Percentiles rank a stretch among this genome's conserved stretches.
These are phyloP conservation scores for Linnaemya tessellans DNA, from an alignment of 2,888 invertebrate genomes.

Conservation along the genomic window DNA sequence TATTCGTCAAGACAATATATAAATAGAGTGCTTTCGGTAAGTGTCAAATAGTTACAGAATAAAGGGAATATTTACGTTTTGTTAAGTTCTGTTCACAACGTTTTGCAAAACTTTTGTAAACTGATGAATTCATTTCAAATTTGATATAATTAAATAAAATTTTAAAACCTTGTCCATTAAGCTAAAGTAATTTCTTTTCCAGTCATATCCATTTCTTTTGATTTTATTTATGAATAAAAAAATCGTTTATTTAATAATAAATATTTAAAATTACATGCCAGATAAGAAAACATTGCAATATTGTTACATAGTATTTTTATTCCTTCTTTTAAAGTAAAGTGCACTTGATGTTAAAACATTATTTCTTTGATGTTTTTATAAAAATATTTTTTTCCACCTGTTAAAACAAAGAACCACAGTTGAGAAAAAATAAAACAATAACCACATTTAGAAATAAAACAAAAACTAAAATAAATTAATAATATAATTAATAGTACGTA, in stretches of 20 bases:
- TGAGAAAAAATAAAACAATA: slow-evolving; percentile 45
- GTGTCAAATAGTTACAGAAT: too few relatives aligned
- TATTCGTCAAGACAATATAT: too few relatives aligned
- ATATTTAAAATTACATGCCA: slow-evolving; percentile 61
- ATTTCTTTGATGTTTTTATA: slow-evolving; percentile 43
- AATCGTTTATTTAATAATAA: slow-evolving; percentile 58
- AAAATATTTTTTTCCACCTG: slow-evolving; percentile 30
- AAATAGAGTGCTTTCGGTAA: too few relatives aligned
- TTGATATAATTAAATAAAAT: too few relatives aligned
- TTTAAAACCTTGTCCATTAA: too few relatives aligned
- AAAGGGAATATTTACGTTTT: too few relatives aligned
- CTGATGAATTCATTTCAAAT: too few relatives aligned
- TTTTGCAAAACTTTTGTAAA: too few relatives aligned
- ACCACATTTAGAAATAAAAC: slow-evolving; percentile 23
- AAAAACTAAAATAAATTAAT: slow-evolving; percentile 17
- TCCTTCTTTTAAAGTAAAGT: slow-evolving; percentile 49
- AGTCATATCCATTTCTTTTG: background rate
- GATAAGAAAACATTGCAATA: slow-evolving; percentile 44
- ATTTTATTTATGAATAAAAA: slow-evolving; percentile 59
- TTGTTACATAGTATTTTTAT: slow-evolving; percentile 48
- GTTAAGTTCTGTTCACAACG: too few relatives aligned
- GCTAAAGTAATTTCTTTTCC: too few relatives aligned
- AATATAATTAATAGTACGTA: slow-evolving; percentile 4
- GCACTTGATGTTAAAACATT: slow-evolving; percentile 64
- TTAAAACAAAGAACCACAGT: slow-evolving; percentile 63